These are phyloP conservation scores for Guaruba guarouba DNA, from an alignment of 2,113 vertebrate species.

Conservation along the genomic window DNA sequence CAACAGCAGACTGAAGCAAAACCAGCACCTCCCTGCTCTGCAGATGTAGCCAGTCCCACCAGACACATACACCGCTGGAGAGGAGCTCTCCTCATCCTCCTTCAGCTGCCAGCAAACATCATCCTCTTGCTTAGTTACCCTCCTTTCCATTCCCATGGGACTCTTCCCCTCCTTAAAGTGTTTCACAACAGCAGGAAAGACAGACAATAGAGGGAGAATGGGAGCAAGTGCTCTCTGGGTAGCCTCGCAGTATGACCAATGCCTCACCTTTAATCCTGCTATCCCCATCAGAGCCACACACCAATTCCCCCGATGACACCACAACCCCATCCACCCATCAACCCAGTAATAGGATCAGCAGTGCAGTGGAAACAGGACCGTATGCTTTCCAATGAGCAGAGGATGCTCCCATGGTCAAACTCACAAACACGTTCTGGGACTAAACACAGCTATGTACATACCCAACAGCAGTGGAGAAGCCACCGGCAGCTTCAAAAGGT, in stretches of 20 bases:
- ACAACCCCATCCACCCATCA: not conserved
- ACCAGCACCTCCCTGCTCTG: slow-evolving; percentile 59
- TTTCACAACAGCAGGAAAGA: not conserved
- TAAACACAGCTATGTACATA: fast-evolving
- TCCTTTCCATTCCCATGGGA: not conserved
- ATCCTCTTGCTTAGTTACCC: not conserved
- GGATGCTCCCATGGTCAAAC: not conserved
- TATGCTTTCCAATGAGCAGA: not conserved
- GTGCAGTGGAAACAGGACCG: not conserved
- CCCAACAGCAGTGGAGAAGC: not conserved
- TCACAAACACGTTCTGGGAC: not conserved
- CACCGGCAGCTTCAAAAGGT: not conserved
- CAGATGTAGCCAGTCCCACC: not conserved
- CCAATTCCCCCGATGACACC: not conserved
- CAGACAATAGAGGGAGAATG: not conserved
- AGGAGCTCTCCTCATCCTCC: not conserved
- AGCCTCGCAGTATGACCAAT: not conserved
- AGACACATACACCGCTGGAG: not conserved
- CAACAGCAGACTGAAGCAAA: slow-evolving; percentile 67
- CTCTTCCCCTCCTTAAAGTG: not conserved
- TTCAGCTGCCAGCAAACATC: not conserved
- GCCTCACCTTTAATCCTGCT: not conserved
- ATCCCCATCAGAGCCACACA: not conserved
- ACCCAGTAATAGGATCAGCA: not conserved
- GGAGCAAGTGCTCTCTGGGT: not conserved